Evolutionary conservation across 2,797 vertebrate genomes (phyloP), one percentile per base, ranked within the genome.

Genomic region (Sebastes nivosus): DNA sequence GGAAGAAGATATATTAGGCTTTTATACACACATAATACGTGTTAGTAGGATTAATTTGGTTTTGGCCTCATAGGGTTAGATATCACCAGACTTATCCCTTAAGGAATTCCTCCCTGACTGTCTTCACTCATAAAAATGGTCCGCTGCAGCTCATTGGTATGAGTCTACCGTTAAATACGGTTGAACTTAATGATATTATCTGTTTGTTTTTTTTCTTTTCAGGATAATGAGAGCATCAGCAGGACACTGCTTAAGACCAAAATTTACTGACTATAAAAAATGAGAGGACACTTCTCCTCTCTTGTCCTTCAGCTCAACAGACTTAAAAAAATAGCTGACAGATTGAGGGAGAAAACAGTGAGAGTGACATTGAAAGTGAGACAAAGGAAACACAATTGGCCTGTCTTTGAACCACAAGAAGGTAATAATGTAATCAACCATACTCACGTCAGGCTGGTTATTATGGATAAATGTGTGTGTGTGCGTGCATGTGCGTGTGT

Each of bases 391-490:
- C 22, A 29, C 8, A 59, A 34, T 25, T 2, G 4, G n/a, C 55
- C 69, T 42, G 25, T 70, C 14, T 76, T 50, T 77, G 65, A 83
- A 61, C 52, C 27, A 52, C 24, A n/a, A 67, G 22, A 20, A 63
- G 2, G 55, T 52, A 63, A 50, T 67, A 38, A 42, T 72, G 25
- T 63, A 38, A 79, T 75, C 58, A 75, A 12, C 18, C n/a, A n/a
- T 14, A 22, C 32, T 60, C 32, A 27, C 32, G 22, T 67, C 86
- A 74, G 75, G 36, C 60, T 75, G 67, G 46, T 82, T 78, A 82
- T 87, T 70, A 63, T 46, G 16, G 9, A 24, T 71, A n/a, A 16
- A 11, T 36, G 22, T 70, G 52, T 3, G 38, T 70, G 11, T 29
- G 22, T 50, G 34, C 0, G 34, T 36, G 65, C 22, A 24, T 36